phyloP scores from a whole-genome alignment of 2,888 invertebrate genomes.

The Ypsolopha scabrella region DNA sequence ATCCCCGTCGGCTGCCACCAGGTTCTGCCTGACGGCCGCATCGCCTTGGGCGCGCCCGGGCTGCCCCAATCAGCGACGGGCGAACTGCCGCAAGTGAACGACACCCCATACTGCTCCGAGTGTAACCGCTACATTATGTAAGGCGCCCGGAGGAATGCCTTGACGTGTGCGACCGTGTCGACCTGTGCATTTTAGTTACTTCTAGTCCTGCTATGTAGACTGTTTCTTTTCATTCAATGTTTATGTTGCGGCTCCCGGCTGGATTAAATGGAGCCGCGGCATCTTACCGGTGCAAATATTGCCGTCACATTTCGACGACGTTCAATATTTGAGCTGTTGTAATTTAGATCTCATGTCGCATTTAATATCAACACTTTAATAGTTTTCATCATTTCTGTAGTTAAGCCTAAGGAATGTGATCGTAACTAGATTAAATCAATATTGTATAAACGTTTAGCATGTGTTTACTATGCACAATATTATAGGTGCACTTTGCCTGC shows the following conservation, averaged over 20 bases:
- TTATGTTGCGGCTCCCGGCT: constrained; percentile 18
- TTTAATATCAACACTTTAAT: constrained; percentile 1
- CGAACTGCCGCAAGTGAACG: constrained; percentile 60
- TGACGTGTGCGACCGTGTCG: constrained; percentile 68
- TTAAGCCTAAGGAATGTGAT: constrained; percentile 15
- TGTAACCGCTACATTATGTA: constrained; percentile 92
- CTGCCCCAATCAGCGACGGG: constrained; percentile 26
- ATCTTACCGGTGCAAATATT: constrained; percentile 10
- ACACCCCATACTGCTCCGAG: constrained; percentile 80
- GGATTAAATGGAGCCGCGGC: constrained; percentile 20
- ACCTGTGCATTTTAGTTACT: constrained; percentile 44
- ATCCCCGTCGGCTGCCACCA: constrained; percentile 69
- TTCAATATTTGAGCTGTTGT: constrained; percentile 24
- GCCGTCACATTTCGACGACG: constrained; percentile 4
- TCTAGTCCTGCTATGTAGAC: constrained; percentile 15
- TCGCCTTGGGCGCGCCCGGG: constrained; percentile 51
- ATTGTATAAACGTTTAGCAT: constrained; percentile 29
- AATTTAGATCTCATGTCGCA: background rate
- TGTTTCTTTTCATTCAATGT: constrained; percentile 23
- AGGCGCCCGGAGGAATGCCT: constrained; percentile 63
- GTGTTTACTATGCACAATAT: constrained; percentile 34
- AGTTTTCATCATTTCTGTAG: constrained; percentile 18
- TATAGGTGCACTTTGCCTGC: constrained; percentile 33
- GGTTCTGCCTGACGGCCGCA: constrained; percentile 61
- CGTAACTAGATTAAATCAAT: too few species aligned